A percentile compares a stretch with the other conserved stretches of the same genome.
These are phyloP conservation scores for Varroa destructor DNA, from an alignment of 1,140 invertebrate species.

Conservation along the genomic window DNA sequence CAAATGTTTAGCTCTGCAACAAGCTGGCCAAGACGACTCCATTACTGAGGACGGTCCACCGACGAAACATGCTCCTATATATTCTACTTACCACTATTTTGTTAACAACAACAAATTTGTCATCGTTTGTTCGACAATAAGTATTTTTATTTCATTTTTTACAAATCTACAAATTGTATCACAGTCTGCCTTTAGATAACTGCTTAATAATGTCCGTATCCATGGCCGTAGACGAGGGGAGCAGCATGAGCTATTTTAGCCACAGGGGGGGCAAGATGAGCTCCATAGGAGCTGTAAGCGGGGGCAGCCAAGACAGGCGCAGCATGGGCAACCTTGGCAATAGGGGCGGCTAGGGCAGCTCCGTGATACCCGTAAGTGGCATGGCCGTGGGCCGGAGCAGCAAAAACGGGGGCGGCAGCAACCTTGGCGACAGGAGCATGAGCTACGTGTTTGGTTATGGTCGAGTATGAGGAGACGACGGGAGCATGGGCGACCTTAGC, in stretches of 20 bases:
- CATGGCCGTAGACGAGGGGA: neutral
- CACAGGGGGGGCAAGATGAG: neutral
- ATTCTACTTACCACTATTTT: too few relatives aligned
- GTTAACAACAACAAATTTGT: too few relatives aligned
- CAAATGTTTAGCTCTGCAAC: too few relatives aligned
- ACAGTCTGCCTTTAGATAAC: too few relatives aligned
- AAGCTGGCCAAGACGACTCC: too few relatives aligned
- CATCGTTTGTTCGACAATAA: too few relatives aligned
- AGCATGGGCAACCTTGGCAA: neutral
- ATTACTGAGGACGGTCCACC: too few relatives aligned
- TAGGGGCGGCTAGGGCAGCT: neutral
- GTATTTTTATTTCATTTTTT: too few relatives aligned
- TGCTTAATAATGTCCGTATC: neutral
- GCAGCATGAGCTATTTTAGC: neutral
- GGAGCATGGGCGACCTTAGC: conserved; percentile 13
- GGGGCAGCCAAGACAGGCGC: neutral
- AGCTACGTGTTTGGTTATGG: conserved; percentile 22
- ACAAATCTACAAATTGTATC: too few relatives aligned
- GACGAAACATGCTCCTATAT: too few relatives aligned
- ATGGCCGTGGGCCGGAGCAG: neutral
- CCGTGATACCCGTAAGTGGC: neutral
- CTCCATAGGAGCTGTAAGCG: neutral
- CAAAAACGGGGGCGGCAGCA: neutral
- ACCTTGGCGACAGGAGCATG: conserved; percentile 6
- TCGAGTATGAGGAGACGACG: conserved; percentile 10